These are phyloP conservation scores for Albula goreensis DNA, from an alignment of 2,113 vertebrate species.

Conservation along the genomic window DNA sequence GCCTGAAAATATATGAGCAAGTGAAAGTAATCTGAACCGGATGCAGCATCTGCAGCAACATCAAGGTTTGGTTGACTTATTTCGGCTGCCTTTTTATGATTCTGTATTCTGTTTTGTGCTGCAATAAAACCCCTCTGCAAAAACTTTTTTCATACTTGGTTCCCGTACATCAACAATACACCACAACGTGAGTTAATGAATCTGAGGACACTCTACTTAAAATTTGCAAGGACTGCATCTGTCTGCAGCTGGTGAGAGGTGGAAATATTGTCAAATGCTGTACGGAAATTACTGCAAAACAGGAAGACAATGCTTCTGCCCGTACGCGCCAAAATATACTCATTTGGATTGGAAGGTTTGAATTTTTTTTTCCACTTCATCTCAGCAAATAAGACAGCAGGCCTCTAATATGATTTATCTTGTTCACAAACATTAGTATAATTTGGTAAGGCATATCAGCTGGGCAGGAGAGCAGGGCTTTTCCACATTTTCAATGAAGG, in stretches of 20 bases:
- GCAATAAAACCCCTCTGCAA: constrained; percentile 3
- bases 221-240: neutral
- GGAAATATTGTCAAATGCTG: constrained; percentile 28
- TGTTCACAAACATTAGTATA: too few relatives aligned
- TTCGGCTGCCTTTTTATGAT: neutral
- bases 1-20: neutral
- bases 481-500: too few relatives aligned
- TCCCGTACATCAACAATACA: neutral
- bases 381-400: constrained; percentile 5
- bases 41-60: neutral
- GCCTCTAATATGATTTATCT: neutral
- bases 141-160: neutral
- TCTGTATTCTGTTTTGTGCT: neutral
- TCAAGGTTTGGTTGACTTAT: neutral
- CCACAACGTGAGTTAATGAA: neutral
- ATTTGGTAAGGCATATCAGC: neutral
- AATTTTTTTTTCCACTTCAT: constrained; percentile 11
- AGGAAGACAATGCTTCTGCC: constrained; percentile 9
- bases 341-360: constrained; percentile 42
- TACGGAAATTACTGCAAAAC: neutral
- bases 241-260: constrained; percentile 52
- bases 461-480: too few relatives aligned
- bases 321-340: constrained; percentile 10
- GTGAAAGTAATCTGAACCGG: neutral
- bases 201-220: neutral